These are phyloP conservation scores for Hephaestus fuliginosus DNA, from an alignment of 2,797 vertebrate species.

Conservation along the genomic window DNA sequence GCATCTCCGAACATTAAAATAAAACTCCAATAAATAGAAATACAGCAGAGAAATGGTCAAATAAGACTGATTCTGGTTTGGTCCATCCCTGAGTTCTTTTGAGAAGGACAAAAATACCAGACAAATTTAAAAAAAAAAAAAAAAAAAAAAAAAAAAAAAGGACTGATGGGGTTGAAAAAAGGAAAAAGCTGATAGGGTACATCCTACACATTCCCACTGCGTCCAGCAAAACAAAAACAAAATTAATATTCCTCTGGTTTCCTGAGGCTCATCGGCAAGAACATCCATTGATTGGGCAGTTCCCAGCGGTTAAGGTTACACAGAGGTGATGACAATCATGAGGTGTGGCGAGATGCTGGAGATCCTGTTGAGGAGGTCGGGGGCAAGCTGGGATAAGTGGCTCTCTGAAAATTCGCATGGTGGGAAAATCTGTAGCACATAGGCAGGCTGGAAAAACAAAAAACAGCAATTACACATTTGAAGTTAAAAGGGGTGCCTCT, in stretches of 20 bases:
- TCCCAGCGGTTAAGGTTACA: constrained; percentile 85
- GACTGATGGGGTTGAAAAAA: constrained; percentile 37
- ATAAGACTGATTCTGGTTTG: constrained; percentile 85
- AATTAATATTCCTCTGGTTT: constrained; percentile 76
- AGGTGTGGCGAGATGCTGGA: constrained; percentile 99
- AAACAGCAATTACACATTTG: not conserved
- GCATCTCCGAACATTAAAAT: constrained; percentile 79
- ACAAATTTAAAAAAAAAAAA: constrained; percentile 34
- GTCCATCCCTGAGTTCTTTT: constrained; percentile 82
- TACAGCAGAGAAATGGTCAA: constrained; percentile 87
- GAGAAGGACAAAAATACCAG: constrained; percentile 84
- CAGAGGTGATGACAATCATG: constrained; percentile 99
- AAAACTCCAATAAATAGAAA: constrained; percentile 88
- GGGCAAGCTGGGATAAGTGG: constrained; percentile 96
- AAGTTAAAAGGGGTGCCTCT: constrained; percentile 1
- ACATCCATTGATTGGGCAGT: constrained; percentile 49
- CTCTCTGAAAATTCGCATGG: constrained; percentile 98
- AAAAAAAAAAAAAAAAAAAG: constrained; percentile 41
- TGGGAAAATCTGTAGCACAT: constrained; percentile 99
- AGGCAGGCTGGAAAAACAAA: constrained; percentile 89
- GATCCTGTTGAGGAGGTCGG: constrained; percentile 97
- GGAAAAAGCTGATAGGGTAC: constrained; percentile 48
- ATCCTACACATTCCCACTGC: constrained; percentile 69
- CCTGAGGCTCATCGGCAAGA: constrained; percentile 77
- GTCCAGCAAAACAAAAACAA: constrained; percentile 49